Base-by-base conservation (phyloP, 1,140 invertebrate species). In the Cherax destructor region DNA sequence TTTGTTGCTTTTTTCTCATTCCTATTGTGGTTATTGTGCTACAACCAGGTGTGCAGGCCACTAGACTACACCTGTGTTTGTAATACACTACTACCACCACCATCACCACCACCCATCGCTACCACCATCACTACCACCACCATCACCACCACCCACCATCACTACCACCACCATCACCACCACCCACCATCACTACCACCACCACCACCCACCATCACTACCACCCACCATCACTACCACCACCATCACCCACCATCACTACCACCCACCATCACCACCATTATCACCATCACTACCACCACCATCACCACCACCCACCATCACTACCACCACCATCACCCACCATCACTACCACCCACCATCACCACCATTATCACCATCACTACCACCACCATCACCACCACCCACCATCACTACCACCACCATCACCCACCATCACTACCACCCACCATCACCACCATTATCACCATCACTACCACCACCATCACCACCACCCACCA, bases 401-500 rank as follows among this genome's bases (percentile, higher is more conserved):
- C 18, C 18, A 24, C 49, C 56, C 78, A 47, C 30, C 78, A 9
- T 10, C 78, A 47, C 78, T 41, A 49, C 16, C 47, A 49, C 49
- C 79, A 21, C 47, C 50, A 83, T 10, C 21, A 83, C n/a, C 30
- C 56, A 77, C 24, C 24, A 77, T 41, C 24, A 11, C 74, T 13
- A 41, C 24, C 74, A 21, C 74, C 74, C 47, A 47, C n/a, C 74
- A n/a, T 24, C 24, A 77, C 47, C 47, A 24, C 74, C 74, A 78
- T 41, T 24, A 78, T 24, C 76, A 78, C 76, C 76, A 78, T 24
- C 76, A 78, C 76, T 24, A 78, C 76, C 76, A 16, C 52, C 52
- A 56, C 52, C 52, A 56, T 13, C 52, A 1, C 11, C 3, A 56
- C 52, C 52, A 56, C 52, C 76, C 13, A 78, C 30, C 76, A n/a